These are phyloP conservation scores for Mesochorus sp. DNA, from an alignment of 2,888 invertebrate genomes.

Conservation along the genomic window DNA sequence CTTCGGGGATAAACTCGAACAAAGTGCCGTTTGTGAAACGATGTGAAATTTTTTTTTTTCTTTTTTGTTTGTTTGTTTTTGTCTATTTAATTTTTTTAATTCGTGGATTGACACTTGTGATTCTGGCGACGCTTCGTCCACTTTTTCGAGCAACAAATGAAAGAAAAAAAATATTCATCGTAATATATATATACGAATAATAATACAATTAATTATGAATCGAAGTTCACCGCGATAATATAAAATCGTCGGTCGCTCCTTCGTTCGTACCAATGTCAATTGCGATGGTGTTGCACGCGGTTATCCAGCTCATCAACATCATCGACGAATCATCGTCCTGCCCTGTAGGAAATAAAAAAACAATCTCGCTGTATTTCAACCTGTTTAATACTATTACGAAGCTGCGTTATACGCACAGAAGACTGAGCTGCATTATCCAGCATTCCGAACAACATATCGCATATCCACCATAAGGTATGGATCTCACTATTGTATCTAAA, in stretches of 20 bases:
- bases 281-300: slow-evolving; percentile 73
- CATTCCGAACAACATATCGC: slow-evolving; percentile 77
- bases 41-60: too few species aligned
- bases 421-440: slow-evolving; percentile 73
- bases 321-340: slow-evolving; percentile 62
- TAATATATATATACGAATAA: not conserved
- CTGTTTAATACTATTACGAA: slow-evolving; percentile 62
- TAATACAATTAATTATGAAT: slow-evolving; percentile 24
- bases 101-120: too few species aligned
- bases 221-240: slow-evolving; percentile 38
- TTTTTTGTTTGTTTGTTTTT: too few species aligned
- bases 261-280: slow-evolving; percentile 58
- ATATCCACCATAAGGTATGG: slow-evolving; percentile 77
- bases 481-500: not conserved
- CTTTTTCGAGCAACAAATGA: slow-evolving; percentile 15
- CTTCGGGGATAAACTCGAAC: not conserved
- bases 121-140: too few species aligned
- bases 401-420: slow-evolving; percentile 65
- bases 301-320: slow-evolving; percentile 63
- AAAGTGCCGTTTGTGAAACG: slow-evolving; percentile 18
- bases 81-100: too few species aligned
- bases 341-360: slow-evolving; percentile 60
- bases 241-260: slow-evolving; percentile 37
- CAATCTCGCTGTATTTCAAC: slow-evolving; percentile 61
- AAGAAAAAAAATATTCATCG: not conserved